These are phyloP conservation scores for Erpobdella octoculata DNA, from an alignment of 2,888 invertebrate genomes.

Conservation along the genomic window DNA sequence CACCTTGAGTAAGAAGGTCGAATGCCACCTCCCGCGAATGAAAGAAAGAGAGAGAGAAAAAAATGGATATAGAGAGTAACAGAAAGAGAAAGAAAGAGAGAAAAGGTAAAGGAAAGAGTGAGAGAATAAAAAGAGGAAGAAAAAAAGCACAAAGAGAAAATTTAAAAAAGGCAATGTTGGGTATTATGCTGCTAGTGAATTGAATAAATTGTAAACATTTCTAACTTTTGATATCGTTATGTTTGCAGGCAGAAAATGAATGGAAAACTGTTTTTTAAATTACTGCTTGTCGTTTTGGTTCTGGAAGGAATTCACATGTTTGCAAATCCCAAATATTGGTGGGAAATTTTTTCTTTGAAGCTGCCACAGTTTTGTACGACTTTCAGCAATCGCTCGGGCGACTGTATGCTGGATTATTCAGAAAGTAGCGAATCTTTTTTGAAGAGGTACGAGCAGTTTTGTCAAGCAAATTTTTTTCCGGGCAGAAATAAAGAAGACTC, in stretches of 20 bases:
- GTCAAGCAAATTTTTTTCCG: neutral
- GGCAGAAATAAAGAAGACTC: neutral
- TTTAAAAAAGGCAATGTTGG: neutral
- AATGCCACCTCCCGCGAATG: too few species aligned
- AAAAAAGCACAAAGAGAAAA: too few species aligned
- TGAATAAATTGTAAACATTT: too few species aligned
- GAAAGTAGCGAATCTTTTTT: neutral
- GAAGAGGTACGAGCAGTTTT: neutral
- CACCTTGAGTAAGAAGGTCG: too few species aligned
- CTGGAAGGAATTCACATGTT: neutral
- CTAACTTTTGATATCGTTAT: neutral
- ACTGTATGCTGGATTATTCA: neutral
- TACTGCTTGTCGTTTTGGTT: neutral
- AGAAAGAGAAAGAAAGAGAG: too few species aligned
- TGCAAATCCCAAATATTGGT: neutral
- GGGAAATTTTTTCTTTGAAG: neutral
- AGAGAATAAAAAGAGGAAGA: too few species aligned
- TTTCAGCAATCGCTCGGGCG: neutral
- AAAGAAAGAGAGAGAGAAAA: too few species aligned
- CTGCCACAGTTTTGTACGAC: neutral
- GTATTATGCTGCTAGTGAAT: neutral
- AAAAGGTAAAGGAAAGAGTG: too few species aligned
- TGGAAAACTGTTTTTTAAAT: neutral
- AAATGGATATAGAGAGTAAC: too few species aligned
- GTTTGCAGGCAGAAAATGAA: neutral